Evolutionary conservation across 2,888 invertebrate genomes (phyloP).

Genomic region (Allacma fusca): DNA sequence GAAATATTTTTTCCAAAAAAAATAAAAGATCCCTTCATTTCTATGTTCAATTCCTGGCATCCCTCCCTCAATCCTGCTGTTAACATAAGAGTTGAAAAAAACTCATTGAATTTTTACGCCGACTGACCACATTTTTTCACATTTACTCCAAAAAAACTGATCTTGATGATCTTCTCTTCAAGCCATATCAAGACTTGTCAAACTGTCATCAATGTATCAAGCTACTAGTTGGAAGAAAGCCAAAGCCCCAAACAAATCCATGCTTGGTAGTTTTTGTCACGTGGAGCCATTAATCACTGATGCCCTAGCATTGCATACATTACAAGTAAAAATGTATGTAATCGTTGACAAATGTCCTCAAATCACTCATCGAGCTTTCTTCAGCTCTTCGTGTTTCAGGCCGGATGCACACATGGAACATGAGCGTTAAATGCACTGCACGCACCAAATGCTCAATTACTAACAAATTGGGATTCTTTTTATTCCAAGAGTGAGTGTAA

Average conservation of each 20-base stretch:
- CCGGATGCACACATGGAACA: no score
- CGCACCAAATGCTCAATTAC: no score
- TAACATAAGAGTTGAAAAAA: no score
- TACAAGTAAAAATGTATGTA: constrained; percentile 8
- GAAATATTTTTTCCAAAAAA: no score
- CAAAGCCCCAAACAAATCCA: not conserved
- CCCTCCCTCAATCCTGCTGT: no score
- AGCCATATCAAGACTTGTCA: constrained; percentile 6
- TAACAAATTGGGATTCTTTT: no score
- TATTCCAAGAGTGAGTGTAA: no score
- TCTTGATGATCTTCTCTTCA: constrained; percentile 8
- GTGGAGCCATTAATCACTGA: not conserved
- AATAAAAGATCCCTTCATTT: not conserved
- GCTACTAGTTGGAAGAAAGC: not conserved
- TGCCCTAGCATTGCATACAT: not conserved
- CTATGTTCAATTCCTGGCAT: not conserved
- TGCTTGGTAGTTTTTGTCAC: not conserved
- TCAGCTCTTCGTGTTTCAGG: not conserved
- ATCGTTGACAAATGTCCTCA: constrained; percentile 5
- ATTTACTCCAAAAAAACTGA: not conserved
- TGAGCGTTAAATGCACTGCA: no score
- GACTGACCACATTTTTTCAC: not conserved
- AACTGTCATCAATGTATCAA: constrained; percentile 2
- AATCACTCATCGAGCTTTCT: not conserved
- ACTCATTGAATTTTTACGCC: not conserved